Conservation (phyloP, 2,113 vertebrate species). For the Ptilorrhoa leucosticta region DNA sequence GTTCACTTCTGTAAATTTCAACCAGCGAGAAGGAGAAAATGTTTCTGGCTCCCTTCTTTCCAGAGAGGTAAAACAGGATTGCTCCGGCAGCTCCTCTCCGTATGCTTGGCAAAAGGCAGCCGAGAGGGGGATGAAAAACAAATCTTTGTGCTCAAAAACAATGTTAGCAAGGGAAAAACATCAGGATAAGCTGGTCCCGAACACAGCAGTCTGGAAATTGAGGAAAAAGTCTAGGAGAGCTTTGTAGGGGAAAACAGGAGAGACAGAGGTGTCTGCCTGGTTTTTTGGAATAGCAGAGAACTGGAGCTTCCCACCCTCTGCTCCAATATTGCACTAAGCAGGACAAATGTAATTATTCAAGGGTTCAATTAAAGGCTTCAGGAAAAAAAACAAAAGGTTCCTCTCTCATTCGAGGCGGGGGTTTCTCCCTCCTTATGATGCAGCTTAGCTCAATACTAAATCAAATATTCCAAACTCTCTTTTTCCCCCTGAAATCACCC, state of each 20-base stretch:
- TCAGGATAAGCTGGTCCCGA: not conserved
- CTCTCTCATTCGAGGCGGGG: not conserved
- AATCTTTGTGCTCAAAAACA: not conserved
- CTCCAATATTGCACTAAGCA: not conserved
- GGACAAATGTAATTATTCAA: not conserved
- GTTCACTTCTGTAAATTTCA: conserved; percentile 35
- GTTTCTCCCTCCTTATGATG: not conserved
- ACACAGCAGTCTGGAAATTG: not conserved
- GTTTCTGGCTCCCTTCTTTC: not conserved
- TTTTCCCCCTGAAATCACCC: not conserved
- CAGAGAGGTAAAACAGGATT: not conserved
- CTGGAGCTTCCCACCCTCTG: not conserved
- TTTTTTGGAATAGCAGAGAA: not conserved
- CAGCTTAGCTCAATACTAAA: not conserved
- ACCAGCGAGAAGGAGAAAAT: not conserved
- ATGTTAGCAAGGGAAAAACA: not conserved
- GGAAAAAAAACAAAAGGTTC: not conserved
- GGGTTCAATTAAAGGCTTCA: not conserved
- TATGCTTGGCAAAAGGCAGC: not conserved
- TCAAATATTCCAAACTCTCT: not conserved
- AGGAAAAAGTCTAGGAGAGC: not conserved
- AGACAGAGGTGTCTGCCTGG: not conserved
- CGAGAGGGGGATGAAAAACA: no score
- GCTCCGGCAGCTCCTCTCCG: not conserved
- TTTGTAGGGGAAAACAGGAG: not conserved